Base-by-base conservation (phyloP, 2,888 invertebrate genomes). In the Gnatocerus cornutus region DNA sequence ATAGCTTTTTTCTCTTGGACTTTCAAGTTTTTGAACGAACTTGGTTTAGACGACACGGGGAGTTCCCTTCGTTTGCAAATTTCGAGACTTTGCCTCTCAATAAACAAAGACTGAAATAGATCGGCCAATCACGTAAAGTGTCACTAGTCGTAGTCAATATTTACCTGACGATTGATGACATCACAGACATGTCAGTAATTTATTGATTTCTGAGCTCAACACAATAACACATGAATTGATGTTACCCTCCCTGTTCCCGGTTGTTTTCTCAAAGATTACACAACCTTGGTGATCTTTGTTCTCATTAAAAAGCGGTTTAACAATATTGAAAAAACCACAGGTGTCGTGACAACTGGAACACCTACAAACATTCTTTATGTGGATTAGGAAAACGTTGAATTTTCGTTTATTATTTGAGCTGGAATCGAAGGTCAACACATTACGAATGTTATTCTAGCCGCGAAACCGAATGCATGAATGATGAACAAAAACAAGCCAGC, bases 81-180 rank as follows among this genome's bases (percentile, higher is more conserved):
- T 56, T 43, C 41, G 43, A 55, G 53, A 58, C 59, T 46, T 59
- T 30, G 13, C 27, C 46, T 58, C 56, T 45, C 56, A 10, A 59
- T 48, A 48, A 33, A 61, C 37, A 45, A 12, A 14, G 27, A 45
- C 37, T 45, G 53, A 63, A 62, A 53, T 43, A 37, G 53, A 69
- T 30, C 63, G 55, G 33, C 65, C 66, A 61, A 70, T 70, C 70
- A 70, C 66, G 50, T 46, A 48, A 63, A 58, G 63, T 69, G 68
- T 63, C 63, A 63, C 58, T 64, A 48, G 62, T 55, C 39, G 30
- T 43, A 61, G 66, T 66, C 70, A 70, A 70, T 67, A 67, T 62
- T 55, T 71, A 63, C 71, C 30, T 56, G 37, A 46, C 61, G 52
- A 71, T 63, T 71, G 67, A 66, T 67, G 67, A 67, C 67, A 70